Evolutionary conservation across 2,113 vertebrate genomes (phyloP).

Genomic region (Hoplias malabaricus): DNA sequence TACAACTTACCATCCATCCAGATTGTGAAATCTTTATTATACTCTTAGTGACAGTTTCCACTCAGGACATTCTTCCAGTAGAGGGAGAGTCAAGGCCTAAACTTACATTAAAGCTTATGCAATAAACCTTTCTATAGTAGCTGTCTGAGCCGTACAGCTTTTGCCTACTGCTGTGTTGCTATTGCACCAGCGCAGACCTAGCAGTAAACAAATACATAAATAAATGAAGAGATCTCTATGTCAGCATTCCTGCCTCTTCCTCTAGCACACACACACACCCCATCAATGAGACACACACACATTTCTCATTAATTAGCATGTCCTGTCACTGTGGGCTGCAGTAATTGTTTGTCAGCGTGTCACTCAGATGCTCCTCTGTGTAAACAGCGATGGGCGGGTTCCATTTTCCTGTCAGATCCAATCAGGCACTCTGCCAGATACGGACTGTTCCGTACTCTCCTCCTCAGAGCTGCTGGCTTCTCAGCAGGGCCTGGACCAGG

Average conservation of each 20-base stretch:
- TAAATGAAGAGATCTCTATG: constrained; percentile 54
- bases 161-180: not conserved
- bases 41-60: too few species aligned
- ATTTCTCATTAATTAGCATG: constrained; percentile 79
- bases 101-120: not conserved
- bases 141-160: not conserved
- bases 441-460: constrained; percentile 57
- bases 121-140: not conserved
- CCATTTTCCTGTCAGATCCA: constrained; percentile 59
- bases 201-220: constrained; percentile 47
- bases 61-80: too few species aligned
- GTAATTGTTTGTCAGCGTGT: constrained; percentile 80
- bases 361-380: constrained; percentile 68
- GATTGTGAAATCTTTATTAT: too few species aligned
- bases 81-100: not conserved
- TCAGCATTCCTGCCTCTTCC: constrained; percentile 63
- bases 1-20: too few species aligned
- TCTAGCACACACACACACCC: constrained; percentile 37
- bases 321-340: constrained; percentile 74
- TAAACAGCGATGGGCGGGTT: constrained; percentile 58
- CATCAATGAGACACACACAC: constrained; percentile 51
- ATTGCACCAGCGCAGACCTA: not conserved
- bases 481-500: constrained; percentile 28
- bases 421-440: constrained; percentile 52
- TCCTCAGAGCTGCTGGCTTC: not conserved